A percentile compares a stretch with the other conserved stretches of the same genome.
These are phyloP conservation scores for Dissostichus mawsoni DNA, from an alignment of 2,113 vertebrate genomes.

Conservation along the genomic window DNA sequence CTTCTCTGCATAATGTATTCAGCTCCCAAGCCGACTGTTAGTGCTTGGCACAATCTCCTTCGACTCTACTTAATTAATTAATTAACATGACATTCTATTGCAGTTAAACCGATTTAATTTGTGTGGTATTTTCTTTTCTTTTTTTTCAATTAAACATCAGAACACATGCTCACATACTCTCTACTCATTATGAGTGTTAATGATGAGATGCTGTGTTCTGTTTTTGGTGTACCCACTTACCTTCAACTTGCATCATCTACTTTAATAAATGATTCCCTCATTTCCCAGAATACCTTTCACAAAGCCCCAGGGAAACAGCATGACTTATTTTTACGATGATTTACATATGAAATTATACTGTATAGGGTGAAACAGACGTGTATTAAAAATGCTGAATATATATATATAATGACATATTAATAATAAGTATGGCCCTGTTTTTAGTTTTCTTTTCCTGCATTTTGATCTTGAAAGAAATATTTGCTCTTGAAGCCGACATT, in stretches of 20 bases:
- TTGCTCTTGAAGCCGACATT: neutral
- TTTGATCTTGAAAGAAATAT: neutral
- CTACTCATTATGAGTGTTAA: neutral
- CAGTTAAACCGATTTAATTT: constrained; percentile 18
- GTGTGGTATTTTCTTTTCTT: neutral
- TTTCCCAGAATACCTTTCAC: constrained; percentile 30
- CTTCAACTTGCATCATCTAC: constrained; percentile 1
- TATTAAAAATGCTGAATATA: neutral
- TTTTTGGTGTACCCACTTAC: constrained; percentile 17
- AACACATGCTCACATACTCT: neutral
- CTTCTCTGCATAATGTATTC: constrained; percentile 64
- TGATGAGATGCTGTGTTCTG: neutral
- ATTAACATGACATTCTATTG: constrained; percentile 13
- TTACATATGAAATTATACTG: neutral
- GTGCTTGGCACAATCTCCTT: constrained; percentile 46
- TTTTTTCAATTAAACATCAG: neutral
- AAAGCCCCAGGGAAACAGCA: neutral
- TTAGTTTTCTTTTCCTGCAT: neutral
- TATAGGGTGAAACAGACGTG: neutral
- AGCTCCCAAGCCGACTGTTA: constrained; percentile 64
- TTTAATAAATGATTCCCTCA: constrained; percentile 6
- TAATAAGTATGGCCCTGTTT: too few relatives aligned
- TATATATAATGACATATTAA: too few relatives aligned
- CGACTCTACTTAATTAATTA: constrained; percentile 46
- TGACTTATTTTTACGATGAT: neutral